These are phyloP conservation scores for Camponotus floridanus DNA, from an alignment of 1,140 invertebrate genomes.

Conservation along the genomic window DNA sequence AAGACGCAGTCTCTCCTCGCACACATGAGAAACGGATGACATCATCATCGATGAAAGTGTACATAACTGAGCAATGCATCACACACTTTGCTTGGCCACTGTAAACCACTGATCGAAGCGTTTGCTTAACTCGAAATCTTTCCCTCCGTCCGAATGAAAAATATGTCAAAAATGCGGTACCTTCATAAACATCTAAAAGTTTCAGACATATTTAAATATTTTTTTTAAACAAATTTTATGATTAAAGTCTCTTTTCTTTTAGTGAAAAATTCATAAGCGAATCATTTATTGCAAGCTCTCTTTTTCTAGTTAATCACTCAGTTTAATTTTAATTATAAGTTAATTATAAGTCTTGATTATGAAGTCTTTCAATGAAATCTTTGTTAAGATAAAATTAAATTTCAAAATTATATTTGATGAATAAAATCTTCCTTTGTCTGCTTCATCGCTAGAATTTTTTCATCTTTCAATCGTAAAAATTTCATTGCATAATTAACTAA, in stretches of 20 bases:
- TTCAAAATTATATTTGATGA: too few species aligned
- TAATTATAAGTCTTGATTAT: too few species aligned
- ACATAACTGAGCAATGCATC: slow-evolving; percentile 83
- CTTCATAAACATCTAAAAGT: background rate
- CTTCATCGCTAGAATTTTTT: too few species aligned
- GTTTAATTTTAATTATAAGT: too few species aligned
- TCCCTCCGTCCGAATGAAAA: background rate
- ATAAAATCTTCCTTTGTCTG: too few species aligned
- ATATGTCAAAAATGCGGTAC: background rate
- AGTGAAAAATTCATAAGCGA: too few species aligned
- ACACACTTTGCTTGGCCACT: slow-evolving; percentile 51
- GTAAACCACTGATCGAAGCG: slow-evolving; percentile 12
- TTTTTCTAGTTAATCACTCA: too few species aligned
- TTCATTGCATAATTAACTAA: background rate
- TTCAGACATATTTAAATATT: background rate
- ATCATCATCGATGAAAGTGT: slow-evolving; percentile 82
- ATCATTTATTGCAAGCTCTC: too few species aligned
- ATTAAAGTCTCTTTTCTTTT: too few species aligned
- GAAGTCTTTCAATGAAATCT: background rate
- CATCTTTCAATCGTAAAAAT: background rate
- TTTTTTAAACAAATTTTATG: background rate
- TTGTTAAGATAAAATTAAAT: background rate
- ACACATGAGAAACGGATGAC: slow-evolving; percentile 77
- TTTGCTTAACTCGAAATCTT: background rate
- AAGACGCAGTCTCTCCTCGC: slow-evolving; percentile 66